Evolutionary conservation across 2,113 vertebrate species (phyloP).

Genomic region (Callospermophilus lateralis): DNA sequence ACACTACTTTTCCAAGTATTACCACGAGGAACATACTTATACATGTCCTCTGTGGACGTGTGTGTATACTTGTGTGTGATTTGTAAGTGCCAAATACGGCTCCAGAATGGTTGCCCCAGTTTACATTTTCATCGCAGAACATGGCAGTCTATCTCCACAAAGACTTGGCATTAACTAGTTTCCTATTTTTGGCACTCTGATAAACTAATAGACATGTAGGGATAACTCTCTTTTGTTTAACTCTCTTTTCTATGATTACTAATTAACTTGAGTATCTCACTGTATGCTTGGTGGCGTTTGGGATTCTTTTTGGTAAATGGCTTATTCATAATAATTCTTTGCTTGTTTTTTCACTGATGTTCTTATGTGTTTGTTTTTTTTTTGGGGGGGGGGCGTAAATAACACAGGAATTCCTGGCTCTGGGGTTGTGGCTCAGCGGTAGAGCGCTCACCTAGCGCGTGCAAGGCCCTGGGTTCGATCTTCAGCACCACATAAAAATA

Average conservation of each 20-base stretch:
- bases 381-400: too few relatives aligned
- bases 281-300: neutral
- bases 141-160: neutral
- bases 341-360: neutral
- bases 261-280: neutral
- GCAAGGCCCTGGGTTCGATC: too few relatives aligned
- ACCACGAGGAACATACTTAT: neutral
- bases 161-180: neutral
- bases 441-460: too few relatives aligned
- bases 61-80: neutral
- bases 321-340: slow-evolving; percentile 14
- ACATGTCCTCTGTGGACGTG: neutral
- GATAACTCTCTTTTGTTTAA: neutral
- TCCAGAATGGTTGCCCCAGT: neutral
- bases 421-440: too few relatives aligned
- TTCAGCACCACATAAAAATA: too few relatives aligned
- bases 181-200: neutral
- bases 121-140: neutral
- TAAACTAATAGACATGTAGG: neutral
- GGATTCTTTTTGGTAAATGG: neutral
- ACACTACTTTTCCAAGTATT: neutral
- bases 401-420: neutral
- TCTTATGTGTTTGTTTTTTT: neutral
- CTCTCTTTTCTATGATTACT: slow-evolving; percentile 14
- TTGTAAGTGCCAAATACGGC: neutral